Evolutionary conservation across 2,888 invertebrate species (phyloP).

Genomic region (Oscheius myriophilus): DNA sequence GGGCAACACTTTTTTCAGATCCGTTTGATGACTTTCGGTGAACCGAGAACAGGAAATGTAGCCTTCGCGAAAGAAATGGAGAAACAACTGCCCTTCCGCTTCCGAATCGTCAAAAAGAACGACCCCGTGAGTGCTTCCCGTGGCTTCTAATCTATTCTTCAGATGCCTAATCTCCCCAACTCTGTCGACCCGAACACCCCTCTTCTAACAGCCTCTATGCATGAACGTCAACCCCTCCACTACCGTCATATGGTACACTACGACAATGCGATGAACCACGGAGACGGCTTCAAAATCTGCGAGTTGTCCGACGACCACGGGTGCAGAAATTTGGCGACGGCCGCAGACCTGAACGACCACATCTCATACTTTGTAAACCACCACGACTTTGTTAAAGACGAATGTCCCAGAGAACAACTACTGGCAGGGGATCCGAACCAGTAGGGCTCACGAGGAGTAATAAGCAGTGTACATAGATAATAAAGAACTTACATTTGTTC

Average conservation of each 20-base stretch:
- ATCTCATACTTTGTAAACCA: conserved; percentile 66
- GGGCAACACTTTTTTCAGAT: conserved; percentile 16
- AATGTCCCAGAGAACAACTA: conserved; percentile 45
- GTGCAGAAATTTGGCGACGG: conserved; percentile 63
- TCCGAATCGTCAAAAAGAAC: conserved; percentile 65
- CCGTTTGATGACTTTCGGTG: conserved; percentile 67
- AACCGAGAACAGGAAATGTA: conserved; percentile 69
- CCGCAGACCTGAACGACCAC: conserved; percentile 66
- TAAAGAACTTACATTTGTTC: too few relatives aligned
- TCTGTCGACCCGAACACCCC: conserved; percentile 60
- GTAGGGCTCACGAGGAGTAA: too few relatives aligned
- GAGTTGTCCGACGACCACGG: conserved; percentile 67
- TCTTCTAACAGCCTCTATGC: conserved; percentile 56
- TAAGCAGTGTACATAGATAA: too few relatives aligned
- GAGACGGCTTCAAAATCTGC: conserved; percentile 59
- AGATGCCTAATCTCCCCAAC: conserved; percentile 68
- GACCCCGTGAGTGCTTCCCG: conserved; percentile 56
- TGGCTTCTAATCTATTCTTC: background rate
- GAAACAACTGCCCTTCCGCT: conserved; percentile 63
- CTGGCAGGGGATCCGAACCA: too few relatives aligned
- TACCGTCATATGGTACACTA: conserved; percentile 67
- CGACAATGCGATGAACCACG: conserved; percentile 61
- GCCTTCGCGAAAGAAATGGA: conserved; percentile 68
- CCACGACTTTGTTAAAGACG: conserved; percentile 62
- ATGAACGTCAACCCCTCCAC: conserved; percentile 66